Conservation (phyloP, 2,888 invertebrate species). For the Euplagia quadripunctaria region DNA sequence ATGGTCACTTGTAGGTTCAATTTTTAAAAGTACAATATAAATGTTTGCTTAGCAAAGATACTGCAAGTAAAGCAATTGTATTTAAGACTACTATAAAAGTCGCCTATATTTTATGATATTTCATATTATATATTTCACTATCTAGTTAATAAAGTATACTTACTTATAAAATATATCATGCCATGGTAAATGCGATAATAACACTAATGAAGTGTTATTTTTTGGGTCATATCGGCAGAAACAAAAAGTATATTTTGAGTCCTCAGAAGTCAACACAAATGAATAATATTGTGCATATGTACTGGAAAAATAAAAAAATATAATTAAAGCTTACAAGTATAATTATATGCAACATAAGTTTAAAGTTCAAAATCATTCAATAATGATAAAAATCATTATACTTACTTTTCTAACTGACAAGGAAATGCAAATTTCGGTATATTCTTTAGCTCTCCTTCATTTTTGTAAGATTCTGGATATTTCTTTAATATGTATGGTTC, state of each 20-base stretch:
- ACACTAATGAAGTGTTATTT: constrained; percentile 93
- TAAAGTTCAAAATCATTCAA: background rate
- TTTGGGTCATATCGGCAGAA: constrained; percentile 98
- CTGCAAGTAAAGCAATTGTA: background rate
- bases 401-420: constrained; percentile 80
- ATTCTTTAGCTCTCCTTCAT: constrained; percentile 94
- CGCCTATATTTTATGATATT: background rate
- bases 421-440: constrained; percentile 97
- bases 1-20: constrained; percentile 14
- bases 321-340: constrained; percentile 17
- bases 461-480: constrained; percentile 94
- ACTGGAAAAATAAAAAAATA: constrained; percentile 84
- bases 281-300: constrained; percentile 97
- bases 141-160: constrained; percentile 62
- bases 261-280: constrained; percentile 97
- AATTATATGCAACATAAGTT: background rate
- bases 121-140: background rate
- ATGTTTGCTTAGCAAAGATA: constrained; percentile 4
- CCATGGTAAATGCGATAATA: constrained; percentile 97
- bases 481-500: constrained; percentile 93
- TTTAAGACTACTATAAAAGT: background rate
- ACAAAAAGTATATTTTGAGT: constrained; percentile 98
- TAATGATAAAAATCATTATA: constrained; percentile 5
- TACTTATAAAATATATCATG: constrained; percentile 98
- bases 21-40: background rate